Conservation (phyloP, 2,888 invertebrate genomes). For the Cantharis lateralis region DNA sequence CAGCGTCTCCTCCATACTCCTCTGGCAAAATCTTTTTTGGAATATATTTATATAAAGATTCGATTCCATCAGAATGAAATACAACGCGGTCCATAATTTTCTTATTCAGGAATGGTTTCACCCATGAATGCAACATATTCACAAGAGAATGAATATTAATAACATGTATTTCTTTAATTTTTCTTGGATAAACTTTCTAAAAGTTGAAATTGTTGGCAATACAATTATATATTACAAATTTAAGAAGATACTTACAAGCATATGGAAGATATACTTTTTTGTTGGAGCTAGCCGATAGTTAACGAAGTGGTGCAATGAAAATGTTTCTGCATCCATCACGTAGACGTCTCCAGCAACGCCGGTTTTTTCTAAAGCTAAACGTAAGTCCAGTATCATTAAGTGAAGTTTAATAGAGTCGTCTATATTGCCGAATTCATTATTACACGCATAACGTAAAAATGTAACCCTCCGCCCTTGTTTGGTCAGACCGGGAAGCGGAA, state of each 20-base stretch:
- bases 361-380: conserved; percentile 74
- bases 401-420: conserved; percentile 81
- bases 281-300: conserved; percentile 70
- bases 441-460: conserved; percentile 74
- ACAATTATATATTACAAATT: conserved; percentile 41
- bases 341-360: conserved; percentile 87
- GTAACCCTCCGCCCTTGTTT: conserved; percentile 78
- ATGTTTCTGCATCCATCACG: conserved; percentile 77
- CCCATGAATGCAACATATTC: background rate
- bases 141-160: background rate
- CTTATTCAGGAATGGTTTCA: conserved; percentile 74
- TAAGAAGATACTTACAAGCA: conserved; percentile 59
- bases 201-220: background rate
- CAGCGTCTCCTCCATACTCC: conserved; percentile 84
- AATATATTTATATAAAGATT: conserved; percentile 76
- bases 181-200: background rate
- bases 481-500: conserved; percentile 81
- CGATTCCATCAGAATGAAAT: conserved; percentile 72
- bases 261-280: conserved; percentile 84
- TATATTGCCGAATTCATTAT: conserved; percentile 71
- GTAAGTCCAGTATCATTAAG: conserved; percentile 83
- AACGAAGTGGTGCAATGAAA: conserved; percentile 75
- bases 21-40: conserved; percentile 79
- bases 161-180: background rate
- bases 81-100: conserved; percentile 83